These are phyloP conservation scores for Chromobotia macracanthus DNA, from an alignment of 2,797 vertebrate genomes.

Conservation along the genomic window DNA sequence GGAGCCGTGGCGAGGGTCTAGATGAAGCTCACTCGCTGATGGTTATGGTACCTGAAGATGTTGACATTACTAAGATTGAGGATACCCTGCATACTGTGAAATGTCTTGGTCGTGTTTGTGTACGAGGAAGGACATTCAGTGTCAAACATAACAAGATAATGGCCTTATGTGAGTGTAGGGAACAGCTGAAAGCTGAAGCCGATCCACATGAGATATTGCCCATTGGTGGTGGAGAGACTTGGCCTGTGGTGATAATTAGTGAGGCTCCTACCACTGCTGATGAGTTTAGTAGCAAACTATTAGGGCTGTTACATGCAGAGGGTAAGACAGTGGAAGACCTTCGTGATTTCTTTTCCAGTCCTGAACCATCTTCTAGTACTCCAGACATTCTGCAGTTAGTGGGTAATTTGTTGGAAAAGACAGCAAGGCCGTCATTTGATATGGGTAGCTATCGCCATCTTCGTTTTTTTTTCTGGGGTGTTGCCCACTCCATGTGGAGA, in stretches of 20 bases:
- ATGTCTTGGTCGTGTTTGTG: background rate
- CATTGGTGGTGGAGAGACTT: background rate
- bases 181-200: too few relatives aligned
- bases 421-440: background rate
- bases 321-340: too few relatives aligned
- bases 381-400: background rate
- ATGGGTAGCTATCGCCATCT: background rate
- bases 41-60: conserved; percentile 10
- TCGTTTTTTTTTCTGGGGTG: background rate
- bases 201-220: background rate
- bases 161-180: conserved; percentile 2
- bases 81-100: conserved; percentile 28
- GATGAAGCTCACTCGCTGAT: conserved; percentile 32
- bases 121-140: background rate
- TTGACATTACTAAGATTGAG: conserved; percentile 6
- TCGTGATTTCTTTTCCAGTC: too few relatives aligned
- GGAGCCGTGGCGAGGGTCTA: background rate
- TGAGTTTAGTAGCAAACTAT: too few relatives aligned
- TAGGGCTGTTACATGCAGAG: too few relatives aligned
- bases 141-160: background rate
- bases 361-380: background rate
- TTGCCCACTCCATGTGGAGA: background rate
- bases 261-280: background rate
- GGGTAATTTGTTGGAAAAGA: background rate
- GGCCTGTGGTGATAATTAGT: background rate